Evolutionary conservation across 2,113 vertebrate species (phyloP).

Genomic region (Saguinus midas): DNA sequence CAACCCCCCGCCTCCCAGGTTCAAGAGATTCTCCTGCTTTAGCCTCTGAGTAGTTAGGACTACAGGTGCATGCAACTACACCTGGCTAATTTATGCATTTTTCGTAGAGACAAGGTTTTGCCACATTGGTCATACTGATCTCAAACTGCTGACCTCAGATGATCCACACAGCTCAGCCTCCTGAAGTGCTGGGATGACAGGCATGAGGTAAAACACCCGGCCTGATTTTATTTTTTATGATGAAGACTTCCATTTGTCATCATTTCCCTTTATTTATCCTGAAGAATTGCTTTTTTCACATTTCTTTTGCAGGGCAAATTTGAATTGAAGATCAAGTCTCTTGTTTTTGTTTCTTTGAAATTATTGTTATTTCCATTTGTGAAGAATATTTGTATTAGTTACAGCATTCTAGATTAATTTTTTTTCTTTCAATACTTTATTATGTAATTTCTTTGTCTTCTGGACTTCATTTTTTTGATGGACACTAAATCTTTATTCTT

Average conservation of each 20-base stretch:
- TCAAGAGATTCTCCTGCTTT: too few species aligned
- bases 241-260: neutral
- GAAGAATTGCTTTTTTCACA: neutral
- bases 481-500: neutral
- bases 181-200: too few species aligned
- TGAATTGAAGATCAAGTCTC: neutral
- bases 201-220: too few species aligned
- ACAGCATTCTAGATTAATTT: neutral
- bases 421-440: neutral
- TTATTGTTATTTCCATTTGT: neutral
- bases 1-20: too few species aligned
- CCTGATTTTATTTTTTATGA: neutral
- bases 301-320: neutral
- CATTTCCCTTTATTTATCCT: neutral
- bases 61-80: too few species aligned
- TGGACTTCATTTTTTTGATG: neutral
- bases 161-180: too few species aligned
- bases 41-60: too few species aligned
- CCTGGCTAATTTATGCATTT: too few species aligned
- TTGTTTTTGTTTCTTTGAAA: neutral
- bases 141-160: too few species aligned
- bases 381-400: neutral
- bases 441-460: neutral
- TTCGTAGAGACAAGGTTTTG: too few species aligned
- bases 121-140: too few species aligned